Conservation (phyloP, 2,797 vertebrate genomes). For the Siniperca obscura region DNA sequence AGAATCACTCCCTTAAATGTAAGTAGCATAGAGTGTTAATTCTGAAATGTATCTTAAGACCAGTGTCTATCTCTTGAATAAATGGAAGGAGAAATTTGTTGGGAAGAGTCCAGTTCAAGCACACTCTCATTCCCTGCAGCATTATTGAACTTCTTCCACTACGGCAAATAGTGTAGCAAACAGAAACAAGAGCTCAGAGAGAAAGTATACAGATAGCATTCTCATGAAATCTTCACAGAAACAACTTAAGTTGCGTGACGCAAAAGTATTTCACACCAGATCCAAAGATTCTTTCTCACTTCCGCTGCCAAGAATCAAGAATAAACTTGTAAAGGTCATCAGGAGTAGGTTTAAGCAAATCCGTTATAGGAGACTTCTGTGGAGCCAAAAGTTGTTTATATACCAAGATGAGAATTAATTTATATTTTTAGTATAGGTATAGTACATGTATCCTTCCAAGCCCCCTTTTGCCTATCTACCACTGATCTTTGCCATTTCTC, state of each 20-base stretch:
- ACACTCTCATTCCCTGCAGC: conserved; percentile 46
- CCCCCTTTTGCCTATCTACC: not conserved
- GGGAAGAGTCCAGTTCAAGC: conserved; percentile 29
- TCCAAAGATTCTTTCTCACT: not conserved
- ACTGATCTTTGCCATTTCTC: not conserved
- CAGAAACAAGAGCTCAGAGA: not conserved
- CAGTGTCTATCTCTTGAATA: conserved; percentile 10
- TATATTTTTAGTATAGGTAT: no score
- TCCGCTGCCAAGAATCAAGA: not conserved
- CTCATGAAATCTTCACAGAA: conserved; percentile 6
- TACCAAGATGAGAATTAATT: no score
- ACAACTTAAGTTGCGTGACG: not conserved
- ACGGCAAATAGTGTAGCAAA: not conserved
- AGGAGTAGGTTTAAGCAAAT: not conserved
- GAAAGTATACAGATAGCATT: not conserved
- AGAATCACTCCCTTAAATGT: conserved; percentile 57
- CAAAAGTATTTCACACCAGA: not conserved
- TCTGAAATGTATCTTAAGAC: conserved; percentile 6
- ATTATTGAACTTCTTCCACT: conserved; percentile 40
- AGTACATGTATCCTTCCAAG: not conserved
- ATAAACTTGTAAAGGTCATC: not conserved
- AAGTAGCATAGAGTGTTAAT: not conserved
- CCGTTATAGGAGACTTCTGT: not conserved
- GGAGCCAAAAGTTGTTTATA: not conserved
- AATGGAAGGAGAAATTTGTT: conserved; percentile 19